Evolutionary conservation across 2,797 vertebrate genomes (phyloP), one percentile per base, ranked within the genome.

Genomic region (Arnoldichthys spilopterus): DNA sequence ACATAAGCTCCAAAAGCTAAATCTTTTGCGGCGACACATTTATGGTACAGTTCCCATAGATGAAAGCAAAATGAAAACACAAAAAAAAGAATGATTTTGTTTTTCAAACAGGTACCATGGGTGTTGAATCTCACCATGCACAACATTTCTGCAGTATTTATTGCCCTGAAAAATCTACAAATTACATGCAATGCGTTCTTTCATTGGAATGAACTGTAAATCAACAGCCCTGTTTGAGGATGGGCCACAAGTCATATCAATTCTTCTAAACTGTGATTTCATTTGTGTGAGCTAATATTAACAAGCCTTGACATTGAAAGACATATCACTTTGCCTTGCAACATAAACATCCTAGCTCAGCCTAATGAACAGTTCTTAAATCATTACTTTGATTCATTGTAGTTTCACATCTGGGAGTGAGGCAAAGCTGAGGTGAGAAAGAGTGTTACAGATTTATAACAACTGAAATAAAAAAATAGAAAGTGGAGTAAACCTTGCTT

Each of bases 271-370:
- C 18, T 6, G 54, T 30, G 34, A 32, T 28, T 43, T 30, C 45
- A 62, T 62, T n/a, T 59, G 20, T 49, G 30, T 8, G n/a, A 18
- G 69, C 69, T 26, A 79, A 28, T n/a, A 45, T 40, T 53, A 77
- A 74, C 64, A 66, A 62, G 54, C 51, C 43, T 49, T 37, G 59
- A 74, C 51, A 32, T 49, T 37, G 59, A 74, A 75, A 72, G 45
- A 16, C 62, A 32, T 53, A 62, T 30, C 8, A 12, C 34, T 24
- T 74, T 26, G 7, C 8, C 22, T 30, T 28, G 15, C 15, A 22
- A 61, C 26, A 18, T 80, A 80, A 83, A 80, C 82, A 70, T 26
- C 28, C 7, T 28, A 51, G 22, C 40, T 20, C 13, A 51, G 47
- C 18, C 49, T 54, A 79, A 69, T 69, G 32, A 73, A 30, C n/a